Base-by-base conservation (phyloP, 2,113 vertebrate species). In the Talpa occidentalis region DNA sequence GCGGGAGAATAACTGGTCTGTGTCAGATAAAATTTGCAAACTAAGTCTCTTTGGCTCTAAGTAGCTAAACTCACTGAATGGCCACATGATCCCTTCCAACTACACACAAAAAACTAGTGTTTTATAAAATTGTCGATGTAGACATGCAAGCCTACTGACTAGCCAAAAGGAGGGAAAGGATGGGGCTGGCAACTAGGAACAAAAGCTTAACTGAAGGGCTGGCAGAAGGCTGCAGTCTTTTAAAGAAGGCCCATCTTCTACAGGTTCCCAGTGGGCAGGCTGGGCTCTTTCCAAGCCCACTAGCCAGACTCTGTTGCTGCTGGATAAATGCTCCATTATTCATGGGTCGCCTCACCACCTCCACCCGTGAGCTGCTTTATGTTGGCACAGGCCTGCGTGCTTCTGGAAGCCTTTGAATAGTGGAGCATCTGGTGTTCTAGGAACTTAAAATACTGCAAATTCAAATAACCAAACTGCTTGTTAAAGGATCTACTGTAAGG, bases 341-440 rank as follows among this genome's bases (percentile, higher is more conserved):
- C 56, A 28, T 28, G 6, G 22, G 12, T 14, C 1, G 22, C 37
- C 35, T 47, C 35, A 32, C 49, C 8, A 5, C n/a, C 28, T 44
- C 80, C 15, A 28, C 52, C 35, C 76, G 19, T 42, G 74, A 26
- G 40, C 81, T 52, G 28, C 52, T 92, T 82, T 88, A 73, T 90
- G 49, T 93, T 89, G 52, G 87, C 79, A 88, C 66, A 86, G 32
- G 32, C 54, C 80, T 64, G 30, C 6, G 4, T 49, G 42, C 70
- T 92, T 86, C 54, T 74, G 81, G 77, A 95, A 95, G 32, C 32
- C 47, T 94, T 44, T 19, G 12, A 80, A 74, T n/a, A n/a, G 26
- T 12, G 67, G 21, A 85, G 81, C 80, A 80, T 47, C 81, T 94
- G 81, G 54, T 90, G 42, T 79, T 74, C 82, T n/a, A 49, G 59